Evolutionary conservation across 1,140 invertebrate species (phyloP).

Genomic region (Ceratina japonica): DNA sequence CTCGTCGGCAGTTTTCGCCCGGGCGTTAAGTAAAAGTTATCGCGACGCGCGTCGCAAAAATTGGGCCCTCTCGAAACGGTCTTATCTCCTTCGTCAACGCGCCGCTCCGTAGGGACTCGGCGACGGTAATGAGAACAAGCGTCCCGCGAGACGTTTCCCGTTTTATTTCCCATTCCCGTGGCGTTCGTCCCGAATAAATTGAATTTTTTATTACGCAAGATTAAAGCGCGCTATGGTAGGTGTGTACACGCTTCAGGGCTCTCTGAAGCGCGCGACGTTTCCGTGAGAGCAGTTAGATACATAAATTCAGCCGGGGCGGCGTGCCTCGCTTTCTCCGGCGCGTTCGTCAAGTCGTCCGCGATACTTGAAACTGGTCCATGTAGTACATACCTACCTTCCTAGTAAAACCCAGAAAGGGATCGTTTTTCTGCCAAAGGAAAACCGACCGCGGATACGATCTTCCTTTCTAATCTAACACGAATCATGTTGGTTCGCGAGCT

Average conservation of each 20-base stretch:
- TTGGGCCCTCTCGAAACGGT: background rate
- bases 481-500: background rate
- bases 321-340: slow-evolving; percentile 24
- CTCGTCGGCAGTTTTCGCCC: background rate
- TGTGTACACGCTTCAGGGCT: background rate
- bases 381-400: background rate
- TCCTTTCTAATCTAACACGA: slow-evolving; percentile 14
- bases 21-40: slow-evolving; percentile 30
- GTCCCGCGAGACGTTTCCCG: background rate
- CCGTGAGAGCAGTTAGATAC: background rate
- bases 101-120: background rate
- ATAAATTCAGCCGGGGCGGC: background rate
- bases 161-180: background rate
- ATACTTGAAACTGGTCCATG: slow-evolving; percentile 31
- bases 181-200: background rate
- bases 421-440: slow-evolving; percentile 13
- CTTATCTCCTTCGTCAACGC: slow-evolving; percentile 11
- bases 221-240: background rate
- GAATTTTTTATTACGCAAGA: background rate
- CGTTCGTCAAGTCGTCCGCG: slow-evolving; percentile 24
- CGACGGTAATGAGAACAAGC: slow-evolving; percentile 15
- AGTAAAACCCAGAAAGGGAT: slow-evolving; percentile 12
- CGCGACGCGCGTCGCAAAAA: background rate
- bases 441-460: slow-evolving; percentile 2
- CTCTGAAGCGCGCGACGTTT: background rate